Base-by-base conservation (phyloP, 2,888 invertebrate genomes). In the Cryptophagus acutangulus region DNA sequence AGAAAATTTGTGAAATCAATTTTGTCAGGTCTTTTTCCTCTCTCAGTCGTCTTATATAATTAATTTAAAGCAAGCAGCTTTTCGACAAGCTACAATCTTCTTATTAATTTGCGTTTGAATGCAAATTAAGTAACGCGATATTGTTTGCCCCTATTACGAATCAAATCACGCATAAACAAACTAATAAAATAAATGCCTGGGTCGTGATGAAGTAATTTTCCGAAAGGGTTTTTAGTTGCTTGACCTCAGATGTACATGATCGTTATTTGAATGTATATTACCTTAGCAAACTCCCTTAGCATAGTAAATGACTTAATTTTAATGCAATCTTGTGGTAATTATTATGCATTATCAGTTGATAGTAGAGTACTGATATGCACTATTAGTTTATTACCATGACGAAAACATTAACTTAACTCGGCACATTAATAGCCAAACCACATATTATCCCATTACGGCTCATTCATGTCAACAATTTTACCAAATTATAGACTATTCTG, bases 271-370 rank as follows among this genome's bases (percentile, higher is more conserved):
- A 33, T 33, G 9, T 13, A 14, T 14, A 33, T 33, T 13, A 35
- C n/a, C n/a, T n/a, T n/a, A n/a, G 5, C 5, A 20, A 20, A 35
- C 20, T 18, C 14, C 17, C 20, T 9, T 20, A 5, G 33, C 17
- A 28, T 38, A 35, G 24, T 17, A 28, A 44, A 44, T 44, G 33
- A 37, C 44, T 41, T 44, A 36, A 44, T 44, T 44, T 37, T 28
- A 36, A 29, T 41, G 40, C 38, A 41, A 44, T 44, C 44, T 28
- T 16, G 18, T 33, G 8, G 41, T 38, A 37, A 44, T 44, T 44
- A 29, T 26, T 26, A 17, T 41, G 17, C 36, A 33, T 28, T 37
- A 20, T 20, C 24, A 20, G 24, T 20, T 20, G 24, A 20, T 20
- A 20, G 24, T 20, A 20, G 6, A n/a, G 6, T 20, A 20, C 24